These are phyloP conservation scores for Electrophaes corylata DNA, from an alignment of 2,888 invertebrate genomes.

Conservation along the genomic window DNA sequence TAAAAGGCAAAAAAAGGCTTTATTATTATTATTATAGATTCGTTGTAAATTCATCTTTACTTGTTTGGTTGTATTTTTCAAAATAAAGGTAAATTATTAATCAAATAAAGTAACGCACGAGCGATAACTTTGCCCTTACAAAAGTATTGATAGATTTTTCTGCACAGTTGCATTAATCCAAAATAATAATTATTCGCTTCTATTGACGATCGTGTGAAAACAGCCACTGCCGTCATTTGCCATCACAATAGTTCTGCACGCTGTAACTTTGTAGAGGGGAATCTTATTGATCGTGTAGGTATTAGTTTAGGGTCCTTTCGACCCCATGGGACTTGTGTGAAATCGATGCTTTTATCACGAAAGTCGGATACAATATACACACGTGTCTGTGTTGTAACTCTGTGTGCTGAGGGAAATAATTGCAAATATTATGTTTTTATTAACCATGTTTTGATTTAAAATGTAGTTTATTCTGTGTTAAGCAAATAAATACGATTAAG, in stretches of 20 bases:
- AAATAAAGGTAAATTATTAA: background rate
- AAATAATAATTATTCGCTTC: slow-evolving; percentile 34
- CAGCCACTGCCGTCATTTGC: slow-evolving; percentile 44
- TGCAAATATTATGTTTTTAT: slow-evolving; percentile 44
- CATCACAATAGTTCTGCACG: slow-evolving; percentile 49
- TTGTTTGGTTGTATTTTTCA: background rate
- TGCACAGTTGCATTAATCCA: slow-evolving; percentile 13
- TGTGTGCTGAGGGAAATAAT: slow-evolving; percentile 39
- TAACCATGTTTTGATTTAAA: slow-evolving; percentile 15
- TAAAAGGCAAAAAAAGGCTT: no score
- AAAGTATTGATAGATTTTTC: background rate
- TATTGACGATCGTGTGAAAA: slow-evolving; percentile 51
- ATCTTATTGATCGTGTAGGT: slow-evolving; percentile 50
- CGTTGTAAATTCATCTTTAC: background rate
- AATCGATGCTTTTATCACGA: slow-evolving; percentile 69
- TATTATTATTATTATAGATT: no score
- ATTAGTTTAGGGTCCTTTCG: slow-evolving; percentile 51
- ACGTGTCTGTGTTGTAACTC: slow-evolving; percentile 31
- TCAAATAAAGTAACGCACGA: background rate
- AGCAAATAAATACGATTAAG: slow-evolving; percentile 20
- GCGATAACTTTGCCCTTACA: background rate
- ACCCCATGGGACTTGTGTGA: slow-evolving; percentile 57
- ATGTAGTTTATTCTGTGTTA: slow-evolving; percentile 4
- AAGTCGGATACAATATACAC: slow-evolving; percentile 46
- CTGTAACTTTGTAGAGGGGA: slow-evolving; percentile 54